phyloP scores from a whole-genome alignment of 2,113 vertebrate genomes.

The Jaculus jaculus region DNA sequence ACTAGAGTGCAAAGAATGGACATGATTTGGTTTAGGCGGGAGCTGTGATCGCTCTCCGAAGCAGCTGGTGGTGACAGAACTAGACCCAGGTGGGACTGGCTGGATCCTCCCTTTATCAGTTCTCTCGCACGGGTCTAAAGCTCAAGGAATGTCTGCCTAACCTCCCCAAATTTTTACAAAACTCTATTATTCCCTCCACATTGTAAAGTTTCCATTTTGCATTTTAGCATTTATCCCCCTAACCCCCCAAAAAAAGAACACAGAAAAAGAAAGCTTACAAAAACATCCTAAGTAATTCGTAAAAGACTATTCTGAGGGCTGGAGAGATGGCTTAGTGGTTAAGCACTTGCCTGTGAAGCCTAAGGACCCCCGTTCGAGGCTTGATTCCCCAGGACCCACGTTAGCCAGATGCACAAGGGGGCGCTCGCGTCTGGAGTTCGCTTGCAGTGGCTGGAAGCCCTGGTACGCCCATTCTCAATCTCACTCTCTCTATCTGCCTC shows the following conservation, averaged over 20 bases:
- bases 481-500: too few species aligned
- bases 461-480: too few species aligned
- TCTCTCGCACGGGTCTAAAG: background rate
- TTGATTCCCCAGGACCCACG: too few species aligned
- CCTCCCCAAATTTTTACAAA: background rate
- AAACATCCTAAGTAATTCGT: conserved; percentile 3
- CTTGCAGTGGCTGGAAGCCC: too few species aligned
- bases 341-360: too few species aligned
- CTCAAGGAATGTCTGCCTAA: background rate
- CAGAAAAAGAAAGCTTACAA: background rate
- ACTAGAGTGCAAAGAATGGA: background rate
- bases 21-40: background rate
- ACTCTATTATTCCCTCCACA: background rate
- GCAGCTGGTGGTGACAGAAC: background rate
- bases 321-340: too few species aligned
- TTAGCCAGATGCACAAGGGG: too few species aligned
- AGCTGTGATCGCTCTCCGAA: too few species aligned
- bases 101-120: background rate
- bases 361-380: too few species aligned
- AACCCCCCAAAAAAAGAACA: background rate
- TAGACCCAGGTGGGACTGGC: background rate
- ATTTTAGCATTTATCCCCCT: background rate
- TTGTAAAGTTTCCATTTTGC: background rate
- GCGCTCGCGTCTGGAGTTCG: too few species aligned
- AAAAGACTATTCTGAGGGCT: too few species aligned